Conservation (phyloP, 2,888 invertebrate genomes). For the Agrotis puta region DNA sequence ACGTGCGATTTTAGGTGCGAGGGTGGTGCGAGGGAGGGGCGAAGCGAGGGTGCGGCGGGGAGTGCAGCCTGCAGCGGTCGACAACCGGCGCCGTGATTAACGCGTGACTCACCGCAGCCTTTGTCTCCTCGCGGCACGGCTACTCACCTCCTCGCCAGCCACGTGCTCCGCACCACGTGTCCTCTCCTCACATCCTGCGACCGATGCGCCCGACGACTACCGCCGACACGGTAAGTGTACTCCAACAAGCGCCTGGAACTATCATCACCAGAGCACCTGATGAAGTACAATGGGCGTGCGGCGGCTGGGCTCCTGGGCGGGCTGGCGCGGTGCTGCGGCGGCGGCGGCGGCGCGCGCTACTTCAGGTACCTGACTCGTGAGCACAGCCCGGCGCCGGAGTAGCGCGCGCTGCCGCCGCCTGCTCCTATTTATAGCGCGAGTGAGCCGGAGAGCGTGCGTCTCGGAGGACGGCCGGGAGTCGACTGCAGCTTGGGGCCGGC, state of each 20-base stretch:
- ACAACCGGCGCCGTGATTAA: conserved; percentile 80
- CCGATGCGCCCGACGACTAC: conserved; percentile 80
- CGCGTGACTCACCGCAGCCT: conserved; percentile 86
- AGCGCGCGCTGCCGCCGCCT: conserved; percentile 93
- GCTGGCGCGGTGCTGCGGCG: conserved; percentile 62
- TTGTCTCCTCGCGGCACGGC: conserved; percentile 76
- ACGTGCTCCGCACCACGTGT: conserved; percentile 74
- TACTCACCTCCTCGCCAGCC: conserved; percentile 73
- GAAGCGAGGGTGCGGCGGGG: conserved; percentile 73
- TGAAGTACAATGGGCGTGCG: conserved; percentile 99
- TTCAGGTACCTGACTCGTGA: conserved; percentile 99
- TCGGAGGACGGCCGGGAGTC: conserved; percentile 80
- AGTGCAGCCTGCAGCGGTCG: conserved; percentile 82
- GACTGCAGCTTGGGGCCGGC: conserved; percentile 85
- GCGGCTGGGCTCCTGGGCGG: conserved; percentile 87
- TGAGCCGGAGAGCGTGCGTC: conserved; percentile 76
- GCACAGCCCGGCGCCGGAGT: conserved; percentile 97
- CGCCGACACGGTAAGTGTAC: conserved; percentile 98
- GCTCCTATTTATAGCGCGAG: conserved; percentile 82
- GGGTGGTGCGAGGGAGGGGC: conserved; percentile 81
- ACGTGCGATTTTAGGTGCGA: conserved; percentile 82
- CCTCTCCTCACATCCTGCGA: conserved; percentile 63
- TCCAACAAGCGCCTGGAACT: conserved; percentile 99
- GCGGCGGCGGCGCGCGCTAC: conserved; percentile 97
- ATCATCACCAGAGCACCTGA: conserved; percentile 99